Evolutionary conservation across 2,113 vertebrate genomes (phyloP).

Genomic region (Epinephelus fuscoguttatus): DNA sequence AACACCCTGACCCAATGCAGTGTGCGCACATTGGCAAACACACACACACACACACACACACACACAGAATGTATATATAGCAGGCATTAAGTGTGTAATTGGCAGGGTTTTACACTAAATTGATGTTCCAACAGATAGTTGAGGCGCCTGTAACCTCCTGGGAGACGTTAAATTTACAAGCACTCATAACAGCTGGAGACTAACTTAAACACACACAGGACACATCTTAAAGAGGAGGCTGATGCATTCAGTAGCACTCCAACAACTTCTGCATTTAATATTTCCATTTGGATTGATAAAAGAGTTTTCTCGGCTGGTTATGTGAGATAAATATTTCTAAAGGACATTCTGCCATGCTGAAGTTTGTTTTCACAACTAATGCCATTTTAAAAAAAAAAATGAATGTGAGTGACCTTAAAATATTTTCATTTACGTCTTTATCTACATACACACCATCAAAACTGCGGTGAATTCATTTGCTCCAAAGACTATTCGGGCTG

Average conservation of each 20-base stretch:
- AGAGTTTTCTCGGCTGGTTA: neutral
- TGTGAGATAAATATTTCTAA: neutral
- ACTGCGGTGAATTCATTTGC: neutral
- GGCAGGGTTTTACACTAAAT: constrained; percentile 50
- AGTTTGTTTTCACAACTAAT: constrained; percentile 1
- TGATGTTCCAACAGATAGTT: constrained; percentile 11
- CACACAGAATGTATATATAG: constrained; percentile 39
- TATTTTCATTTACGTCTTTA: neutral
- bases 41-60: constrained; percentile 10
- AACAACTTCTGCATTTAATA: neutral
- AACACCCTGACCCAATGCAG: constrained; percentile 42
- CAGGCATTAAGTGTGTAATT: constrained; percentile 46
- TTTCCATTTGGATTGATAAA: neutral
- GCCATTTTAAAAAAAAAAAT: neutral
- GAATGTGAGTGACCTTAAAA: neutral
- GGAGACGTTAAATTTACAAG: constrained; percentile 57
- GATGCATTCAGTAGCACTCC: neutral
- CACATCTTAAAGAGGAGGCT: constrained; percentile 1
- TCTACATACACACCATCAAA: neutral
- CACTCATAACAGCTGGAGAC: constrained; percentile 20
- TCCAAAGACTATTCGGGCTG: neutral
- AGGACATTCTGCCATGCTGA: neutral
- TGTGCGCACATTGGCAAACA: neutral
- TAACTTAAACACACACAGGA: neutral
- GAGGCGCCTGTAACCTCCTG: neutral